Evolutionary conservation across 2,888 invertebrate species (phyloP), one percentile per base, ranked within the genome.

Genomic region (Allolobophora icterica): DNA sequence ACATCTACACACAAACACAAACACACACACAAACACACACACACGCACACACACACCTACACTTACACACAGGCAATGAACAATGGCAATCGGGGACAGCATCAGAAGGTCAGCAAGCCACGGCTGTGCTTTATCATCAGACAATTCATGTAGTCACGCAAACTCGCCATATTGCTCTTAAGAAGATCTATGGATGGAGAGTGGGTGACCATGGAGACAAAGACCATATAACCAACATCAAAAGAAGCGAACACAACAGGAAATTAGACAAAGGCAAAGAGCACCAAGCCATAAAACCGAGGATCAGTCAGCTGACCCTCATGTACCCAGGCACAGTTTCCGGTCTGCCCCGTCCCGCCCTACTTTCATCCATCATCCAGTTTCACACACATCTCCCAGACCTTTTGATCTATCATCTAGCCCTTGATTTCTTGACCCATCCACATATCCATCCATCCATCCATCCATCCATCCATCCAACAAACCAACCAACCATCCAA

Each of bases 381-480:
- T 91, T 84, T 38, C 33, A 83, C 87, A 91, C 91, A 91, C 45
- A 91, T 91, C n/a, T 87, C 91, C 13, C 84, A 90, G 58, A 91
- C 84, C 34, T 30, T 34, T 35, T 90, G 91, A 45, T 91, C 38
- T 8, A 38, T 38, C 38, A 38, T 38, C 38, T 8, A 38, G 3
- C 38, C 38, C 38, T 38, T 38, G n/a, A n/a, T n/a, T n/a, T n/a
- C n/a, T n/a, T 17, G 19, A 11, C 17, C 52, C 19, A 52, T 15
- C 21, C 21, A 52, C 21, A 21, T 21, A 52, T 19, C 52, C 52
- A 13, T 52, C 52, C 52, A 21, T 52, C 24, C 52, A 4, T 52
- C 15, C 4, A 42, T 42, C 17, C 42, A 42, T 42, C 42, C 42
- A 42, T 19, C 15, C 52, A 19, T 38, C 38, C 38, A 38, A 38